Evolutionary conservation across 2,113 vertebrate genomes (phyloP).

Genomic region (Miniopterus natalensis): DNA sequence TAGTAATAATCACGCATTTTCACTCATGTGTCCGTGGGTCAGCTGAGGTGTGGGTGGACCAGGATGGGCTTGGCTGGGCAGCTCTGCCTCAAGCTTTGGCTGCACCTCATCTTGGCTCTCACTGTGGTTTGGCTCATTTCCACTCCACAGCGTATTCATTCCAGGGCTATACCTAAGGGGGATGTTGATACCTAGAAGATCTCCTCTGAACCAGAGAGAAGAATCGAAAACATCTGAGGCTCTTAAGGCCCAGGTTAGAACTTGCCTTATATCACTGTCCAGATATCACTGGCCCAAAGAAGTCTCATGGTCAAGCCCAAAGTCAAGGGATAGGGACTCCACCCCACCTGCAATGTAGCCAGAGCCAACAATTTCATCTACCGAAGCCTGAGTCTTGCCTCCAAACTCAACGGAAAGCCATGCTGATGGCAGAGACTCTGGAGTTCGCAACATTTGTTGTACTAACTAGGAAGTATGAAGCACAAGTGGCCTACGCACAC

Average conservation of each 20-base stretch:
- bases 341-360: neutral
- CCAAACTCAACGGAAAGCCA: neutral
- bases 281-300: neutral
- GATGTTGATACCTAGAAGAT: neutral
- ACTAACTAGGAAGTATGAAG: neutral
- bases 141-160: neutral
- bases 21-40: neutral
- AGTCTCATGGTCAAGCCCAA: neutral
- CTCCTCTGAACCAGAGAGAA: neutral
- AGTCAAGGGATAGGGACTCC: neutral
- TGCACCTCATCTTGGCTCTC: neutral
- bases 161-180: neutral
- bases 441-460: neutral
- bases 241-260: neutral
- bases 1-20: neutral
- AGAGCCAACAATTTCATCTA: neutral
- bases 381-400: neutral
- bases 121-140: neutral
- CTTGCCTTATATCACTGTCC: neutral
- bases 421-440: neutral
- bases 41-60: neutral
- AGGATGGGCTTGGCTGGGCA: neutral
- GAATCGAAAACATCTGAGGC: neutral
- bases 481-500: rapidly evolving
- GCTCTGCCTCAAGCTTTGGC: neutral